Percentiles rank a stretch among this genome's conserved stretches.
phyloP scores from a whole-genome alignment of 2,888 invertebrate species.

The Neoitamus cyanurus region DNA sequence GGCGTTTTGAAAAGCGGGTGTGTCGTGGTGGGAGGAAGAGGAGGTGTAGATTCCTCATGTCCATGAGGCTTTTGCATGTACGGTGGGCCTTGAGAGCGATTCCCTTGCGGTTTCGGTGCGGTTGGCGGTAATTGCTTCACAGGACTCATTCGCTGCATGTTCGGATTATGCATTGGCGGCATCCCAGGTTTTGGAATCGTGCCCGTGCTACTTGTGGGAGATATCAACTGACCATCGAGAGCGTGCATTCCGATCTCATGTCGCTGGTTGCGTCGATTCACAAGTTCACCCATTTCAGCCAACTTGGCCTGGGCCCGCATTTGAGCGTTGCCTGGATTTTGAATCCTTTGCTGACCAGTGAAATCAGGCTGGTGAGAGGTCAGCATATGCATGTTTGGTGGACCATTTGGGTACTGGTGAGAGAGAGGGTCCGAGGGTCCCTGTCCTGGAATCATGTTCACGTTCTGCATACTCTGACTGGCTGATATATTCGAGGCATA shows the following conservation, averaged over 20 bases:
- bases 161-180: slow-evolving; percentile 58
- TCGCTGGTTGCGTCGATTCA: slow-evolving; percentile 72
- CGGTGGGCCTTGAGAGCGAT: slow-evolving; percentile 53
- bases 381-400: neutral
- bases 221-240: slow-evolving; percentile 3
- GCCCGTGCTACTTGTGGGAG: neutral
- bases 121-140: slow-evolving; percentile 70
- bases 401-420: neutral
- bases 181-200: slow-evolving; percentile 18
- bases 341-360: slow-evolving; percentile 56
- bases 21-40: slow-evolving; percentile 76
- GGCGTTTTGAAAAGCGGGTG: slow-evolving; percentile 73
- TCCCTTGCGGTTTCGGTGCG: slow-evolving; percentile 70
- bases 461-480: slow-evolving; percentile 67
- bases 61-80: slow-evolving; percentile 53
- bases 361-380: neutral
- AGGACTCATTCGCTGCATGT: slow-evolving; percentile 61
- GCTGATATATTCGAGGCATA: slow-evolving; percentile 59
- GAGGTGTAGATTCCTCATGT: slow-evolving; percentile 67
- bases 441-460: slow-evolving; percentile 58
- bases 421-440: neutral
- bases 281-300: slow-evolving; percentile 85
- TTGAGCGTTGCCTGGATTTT: slow-evolving; percentile 58
- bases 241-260: slow-evolving; percentile 57
- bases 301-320: slow-evolving; percentile 73